Conservation (phyloP, 2,113 vertebrate genomes). For the Orycteropus afer region DNA sequence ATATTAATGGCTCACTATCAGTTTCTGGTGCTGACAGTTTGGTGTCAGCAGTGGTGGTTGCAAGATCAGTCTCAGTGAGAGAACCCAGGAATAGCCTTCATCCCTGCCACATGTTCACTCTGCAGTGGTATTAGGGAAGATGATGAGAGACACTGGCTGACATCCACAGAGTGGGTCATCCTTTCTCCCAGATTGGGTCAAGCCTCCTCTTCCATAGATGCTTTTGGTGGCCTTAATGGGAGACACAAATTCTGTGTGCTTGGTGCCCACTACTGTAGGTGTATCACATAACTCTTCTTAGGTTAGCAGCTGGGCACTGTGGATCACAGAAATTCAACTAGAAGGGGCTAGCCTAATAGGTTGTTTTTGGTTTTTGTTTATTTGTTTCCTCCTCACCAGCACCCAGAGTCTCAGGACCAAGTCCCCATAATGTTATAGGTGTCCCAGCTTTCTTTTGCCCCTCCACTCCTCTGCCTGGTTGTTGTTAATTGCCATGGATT, state of each 20-base stretch:
- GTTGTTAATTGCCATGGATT: neutral
- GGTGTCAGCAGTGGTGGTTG: neutral
- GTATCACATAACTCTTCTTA: neutral
- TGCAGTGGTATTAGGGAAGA: neutral
- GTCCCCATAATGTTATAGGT: too few relatives aligned
- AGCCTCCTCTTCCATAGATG: neutral
- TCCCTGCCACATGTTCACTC: neutral
- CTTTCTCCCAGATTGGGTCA: neutral
- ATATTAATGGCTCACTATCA: neutral
- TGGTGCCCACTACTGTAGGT: neutral
- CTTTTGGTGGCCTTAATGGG: neutral
- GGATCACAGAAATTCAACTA: neutral
- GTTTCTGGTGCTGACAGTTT: neutral
- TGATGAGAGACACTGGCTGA: neutral
- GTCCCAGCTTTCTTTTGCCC: neutral
- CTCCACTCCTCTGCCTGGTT: neutral
- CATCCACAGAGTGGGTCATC: neutral
- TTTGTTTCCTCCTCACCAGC: neutral
- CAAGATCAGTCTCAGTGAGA: neutral
- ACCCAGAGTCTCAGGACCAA: neutral
- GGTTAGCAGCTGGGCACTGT: neutral
- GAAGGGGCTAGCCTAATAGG: too few relatives aligned
- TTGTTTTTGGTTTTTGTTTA: accelerated
- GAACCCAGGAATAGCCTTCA: accelerated
- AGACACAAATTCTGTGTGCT: neutral